A percentile compares a stretch with the other conserved stretches of the same genome.
Evolutionary conservation across 2,888 invertebrate genomes (phyloP).

Genomic region (Agrochola litura): DNA sequence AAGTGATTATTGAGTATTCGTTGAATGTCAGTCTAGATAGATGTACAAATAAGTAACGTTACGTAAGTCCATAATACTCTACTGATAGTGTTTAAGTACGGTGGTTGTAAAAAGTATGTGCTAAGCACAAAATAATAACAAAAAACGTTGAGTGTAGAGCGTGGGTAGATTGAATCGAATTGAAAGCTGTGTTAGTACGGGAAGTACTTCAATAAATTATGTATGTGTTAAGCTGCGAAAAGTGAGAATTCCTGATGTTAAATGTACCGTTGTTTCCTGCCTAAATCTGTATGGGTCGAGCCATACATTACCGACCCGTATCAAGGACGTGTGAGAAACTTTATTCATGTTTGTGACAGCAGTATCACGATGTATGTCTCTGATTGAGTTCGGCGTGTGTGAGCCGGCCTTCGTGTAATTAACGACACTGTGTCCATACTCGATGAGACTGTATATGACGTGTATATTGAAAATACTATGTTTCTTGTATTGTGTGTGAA

Average conservation of each 20-base stretch:
- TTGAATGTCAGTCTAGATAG: constrained; percentile 31
- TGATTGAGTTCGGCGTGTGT: constrained; percentile 20
- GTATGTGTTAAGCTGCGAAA: constrained; percentile 28
- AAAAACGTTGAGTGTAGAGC: constrained; percentile 12
- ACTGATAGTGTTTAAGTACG: constrained; percentile 44
- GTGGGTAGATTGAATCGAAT: constrained; percentile 21
- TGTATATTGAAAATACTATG: constrained; percentile 10
- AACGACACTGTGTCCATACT: constrained; percentile 32
- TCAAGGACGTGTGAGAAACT: constrained; percentile 46
- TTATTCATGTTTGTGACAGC: constrained; percentile 46
- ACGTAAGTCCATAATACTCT: constrained; percentile 34
- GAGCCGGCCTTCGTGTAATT: constrained; percentile 20
- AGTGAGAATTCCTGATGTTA: constrained; percentile 45
- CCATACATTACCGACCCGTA: constrained; percentile 44
- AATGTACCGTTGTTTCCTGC: constrained; percentile 50
- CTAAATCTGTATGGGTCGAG: constrained; percentile 44
- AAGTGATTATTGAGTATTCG: constrained; percentile 32
- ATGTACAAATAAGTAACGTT: constrained; percentile 26
- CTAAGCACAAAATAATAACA: constrained; percentile 63
- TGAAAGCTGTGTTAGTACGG: constrained; percentile 31
- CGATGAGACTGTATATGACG: constrained; percentile 49
- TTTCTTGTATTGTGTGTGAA: constrained; percentile 5
- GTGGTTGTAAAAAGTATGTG: constrained; percentile 65
- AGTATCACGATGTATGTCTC: constrained; percentile 24
- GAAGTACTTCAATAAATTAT: constrained; percentile 43